Conservation (phyloP, 2,888 invertebrate genomes). For the Hemicrepidius hirtus region DNA sequence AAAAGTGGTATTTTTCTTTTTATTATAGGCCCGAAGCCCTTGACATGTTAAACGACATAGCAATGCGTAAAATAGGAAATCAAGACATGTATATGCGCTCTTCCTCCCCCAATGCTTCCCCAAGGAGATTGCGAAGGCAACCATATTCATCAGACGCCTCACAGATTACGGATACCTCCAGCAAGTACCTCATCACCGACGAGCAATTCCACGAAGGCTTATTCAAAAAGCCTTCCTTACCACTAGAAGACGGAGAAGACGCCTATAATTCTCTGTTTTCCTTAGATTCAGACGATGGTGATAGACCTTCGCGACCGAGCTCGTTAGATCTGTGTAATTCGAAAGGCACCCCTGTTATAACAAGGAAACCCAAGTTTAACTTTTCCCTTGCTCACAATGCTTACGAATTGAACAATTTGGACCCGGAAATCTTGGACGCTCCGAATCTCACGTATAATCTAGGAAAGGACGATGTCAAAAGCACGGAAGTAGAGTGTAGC, state of each 20-base stretch:
- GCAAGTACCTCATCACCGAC: conserved; percentile 63
- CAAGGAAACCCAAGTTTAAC: conserved; percentile 82
- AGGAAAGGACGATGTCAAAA: conserved; percentile 71
- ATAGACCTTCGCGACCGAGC: conserved; percentile 74
- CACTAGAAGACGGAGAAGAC: conserved; percentile 67
- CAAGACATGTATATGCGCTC: conserved; percentile 67
- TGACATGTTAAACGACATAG: conserved; percentile 88
- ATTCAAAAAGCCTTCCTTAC: conserved; percentile 66
- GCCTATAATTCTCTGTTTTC: conserved; percentile 70
- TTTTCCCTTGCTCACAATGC: conserved; percentile 80
- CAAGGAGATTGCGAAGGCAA: conserved; percentile 70
- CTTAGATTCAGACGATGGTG: conserved; percentile 69
- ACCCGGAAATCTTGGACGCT: conserved; percentile 79
- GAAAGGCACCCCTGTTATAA: conserved; percentile 76
- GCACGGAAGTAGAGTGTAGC: conserved; percentile 65
- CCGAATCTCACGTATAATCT: conserved; percentile 73
- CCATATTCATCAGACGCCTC: conserved; percentile 71
- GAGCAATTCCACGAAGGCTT: conserved; percentile 72
- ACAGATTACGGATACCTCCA: conserved; percentile 60
- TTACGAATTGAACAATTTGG: conserved; percentile 80
- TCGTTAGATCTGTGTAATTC: conserved; percentile 80
- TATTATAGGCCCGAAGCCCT: conserved; percentile 84
- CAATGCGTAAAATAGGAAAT: conserved; percentile 81
- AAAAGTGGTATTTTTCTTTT: conserved; percentile 9
- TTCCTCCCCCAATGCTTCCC: conserved; percentile 77